A percentile compares a stretch with the other conserved stretches of the same genome.
Evolutionary conservation across 1,140 invertebrate species (phyloP).

Genomic region (Bombus picipes): DNA sequence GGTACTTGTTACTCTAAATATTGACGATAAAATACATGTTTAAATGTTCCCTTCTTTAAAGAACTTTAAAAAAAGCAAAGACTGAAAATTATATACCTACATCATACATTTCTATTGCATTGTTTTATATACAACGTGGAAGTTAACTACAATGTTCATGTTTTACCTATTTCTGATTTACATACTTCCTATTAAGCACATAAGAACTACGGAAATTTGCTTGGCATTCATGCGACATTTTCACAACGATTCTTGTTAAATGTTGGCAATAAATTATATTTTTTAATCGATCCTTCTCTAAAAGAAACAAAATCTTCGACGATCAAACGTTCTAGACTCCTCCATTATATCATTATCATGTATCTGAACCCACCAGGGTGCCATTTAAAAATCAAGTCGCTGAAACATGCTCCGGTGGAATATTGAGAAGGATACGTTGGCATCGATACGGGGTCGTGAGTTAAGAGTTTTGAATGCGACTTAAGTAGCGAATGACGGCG

Average conservation of each 20-base stretch:
- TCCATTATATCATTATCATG: background rate
- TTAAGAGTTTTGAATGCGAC: conserved; percentile 62
- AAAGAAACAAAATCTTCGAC: background rate
- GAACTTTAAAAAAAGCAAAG: background rate
- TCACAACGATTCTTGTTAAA: background rate
- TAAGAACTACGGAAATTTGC: background rate
- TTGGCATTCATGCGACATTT: background rate
- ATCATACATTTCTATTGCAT: background rate
- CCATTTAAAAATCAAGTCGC: background rate
- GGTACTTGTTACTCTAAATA: background rate
- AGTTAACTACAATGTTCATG: background rate
- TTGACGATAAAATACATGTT: background rate
- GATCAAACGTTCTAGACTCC: background rate
- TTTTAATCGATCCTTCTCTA: background rate
- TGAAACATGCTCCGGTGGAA: background rate
- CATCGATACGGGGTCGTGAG: conserved; percentile 8
- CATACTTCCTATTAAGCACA: background rate
- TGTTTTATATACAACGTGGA: too few relatives aligned
- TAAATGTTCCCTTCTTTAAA: background rate
- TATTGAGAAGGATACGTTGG: background rate
- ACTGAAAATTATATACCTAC: background rate
- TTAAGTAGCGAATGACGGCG: conserved; percentile 55
- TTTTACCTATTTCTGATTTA: background rate
- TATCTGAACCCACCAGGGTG: background rate
- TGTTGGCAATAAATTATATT: background rate